Percentiles rank a stretch among this genome's conserved stretches.
Evolutionary conservation across 2,113 vertebrate species (phyloP).

Genomic region (Haplochromis vanheusdeni): DNA sequence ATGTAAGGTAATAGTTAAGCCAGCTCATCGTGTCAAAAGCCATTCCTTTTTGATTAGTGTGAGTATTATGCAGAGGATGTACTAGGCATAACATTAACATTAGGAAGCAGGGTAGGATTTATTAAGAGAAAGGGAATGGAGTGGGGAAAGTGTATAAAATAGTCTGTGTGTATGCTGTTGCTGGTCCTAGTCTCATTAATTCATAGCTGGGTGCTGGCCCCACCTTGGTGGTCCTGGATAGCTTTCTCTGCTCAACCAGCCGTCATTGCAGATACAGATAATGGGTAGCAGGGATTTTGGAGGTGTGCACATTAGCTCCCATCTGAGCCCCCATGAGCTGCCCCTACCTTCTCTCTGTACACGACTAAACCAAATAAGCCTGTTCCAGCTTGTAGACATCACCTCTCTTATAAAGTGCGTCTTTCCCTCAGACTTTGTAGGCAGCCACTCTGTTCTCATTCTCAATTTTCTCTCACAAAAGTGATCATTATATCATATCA

Average conservation of each 20-base stretch:
- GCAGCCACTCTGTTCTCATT: not conserved
- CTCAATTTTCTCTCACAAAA: not conserved
- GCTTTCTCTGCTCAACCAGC: slow-evolving; percentile 7
- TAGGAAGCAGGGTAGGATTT: not conserved
- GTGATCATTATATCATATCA: not conserved
- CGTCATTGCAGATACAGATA: not conserved
- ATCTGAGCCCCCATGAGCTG: not conserved
- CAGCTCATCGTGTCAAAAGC: not conserved
- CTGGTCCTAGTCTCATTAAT: slow-evolving; percentile 6
- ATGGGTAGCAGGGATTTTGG: not conserved
- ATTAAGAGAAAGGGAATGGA: not conserved
- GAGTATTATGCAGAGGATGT: not conserved
- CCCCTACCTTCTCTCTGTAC: not conserved
- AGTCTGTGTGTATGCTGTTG: not conserved
- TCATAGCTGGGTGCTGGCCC: not conserved
- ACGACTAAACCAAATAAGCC: not conserved
- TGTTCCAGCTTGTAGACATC: not conserved
- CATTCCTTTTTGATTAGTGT: not conserved
- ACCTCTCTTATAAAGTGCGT: not conserved
- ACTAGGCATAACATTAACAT: not conserved
- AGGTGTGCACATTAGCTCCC: not conserved
- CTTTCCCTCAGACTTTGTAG: not conserved
- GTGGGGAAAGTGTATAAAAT: not conserved
- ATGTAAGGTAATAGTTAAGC: not conserved
- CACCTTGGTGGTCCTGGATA: not conserved